A percentile compares a stretch with the other conserved stretches of the same genome.
Evolutionary conservation across 2,888 invertebrate genomes (phyloP).

Genomic region (Icerya purchasi): DNA sequence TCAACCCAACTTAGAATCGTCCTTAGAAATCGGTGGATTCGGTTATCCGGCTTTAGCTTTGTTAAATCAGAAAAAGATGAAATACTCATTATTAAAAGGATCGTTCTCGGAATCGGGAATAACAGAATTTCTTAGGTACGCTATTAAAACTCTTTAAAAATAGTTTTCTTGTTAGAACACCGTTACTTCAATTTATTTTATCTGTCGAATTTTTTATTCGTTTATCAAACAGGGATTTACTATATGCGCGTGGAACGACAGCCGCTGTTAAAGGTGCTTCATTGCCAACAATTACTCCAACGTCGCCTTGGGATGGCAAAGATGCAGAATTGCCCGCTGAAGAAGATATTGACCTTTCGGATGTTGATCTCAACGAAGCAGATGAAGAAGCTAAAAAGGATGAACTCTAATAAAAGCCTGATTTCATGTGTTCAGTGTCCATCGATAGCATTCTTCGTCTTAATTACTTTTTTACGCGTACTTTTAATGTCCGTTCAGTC

Average conservation of each 20-base stretch:
- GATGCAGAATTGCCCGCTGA: constrained; percentile 68
- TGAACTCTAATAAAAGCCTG: constrained; percentile 7
- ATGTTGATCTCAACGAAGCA: constrained; percentile 53
- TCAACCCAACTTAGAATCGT: constrained; percentile 62
- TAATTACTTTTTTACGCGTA: constrained; percentile 7
- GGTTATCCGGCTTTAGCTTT: constrained; percentile 98
- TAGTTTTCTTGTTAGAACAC: not conserved
- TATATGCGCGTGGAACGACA: constrained; percentile 81
- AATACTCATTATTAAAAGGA: constrained; percentile 77
- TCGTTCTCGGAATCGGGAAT: constrained; percentile 89
- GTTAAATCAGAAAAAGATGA: constrained; percentile 88
- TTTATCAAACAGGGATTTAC: constrained; percentile 45
- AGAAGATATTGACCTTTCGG: constrained; percentile 81
- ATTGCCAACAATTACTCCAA: constrained; percentile 44
- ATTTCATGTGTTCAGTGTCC: constrained; percentile 1
- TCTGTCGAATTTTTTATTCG: no score
- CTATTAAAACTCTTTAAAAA: constrained; percentile 1
- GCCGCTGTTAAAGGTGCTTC: constrained; percentile 63
- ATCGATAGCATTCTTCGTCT: not conserved
- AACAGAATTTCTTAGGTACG: constrained; percentile 66
- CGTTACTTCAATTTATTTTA: no score
- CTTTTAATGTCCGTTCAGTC: no score
- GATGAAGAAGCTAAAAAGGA: constrained; percentile 6
- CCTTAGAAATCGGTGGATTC: constrained; percentile 87
- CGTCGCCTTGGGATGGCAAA: constrained; percentile 81